Evolutionary conservation across 2,888 invertebrate genomes (phyloP).

Genomic region (Eupithecia dodoneata): DNA sequence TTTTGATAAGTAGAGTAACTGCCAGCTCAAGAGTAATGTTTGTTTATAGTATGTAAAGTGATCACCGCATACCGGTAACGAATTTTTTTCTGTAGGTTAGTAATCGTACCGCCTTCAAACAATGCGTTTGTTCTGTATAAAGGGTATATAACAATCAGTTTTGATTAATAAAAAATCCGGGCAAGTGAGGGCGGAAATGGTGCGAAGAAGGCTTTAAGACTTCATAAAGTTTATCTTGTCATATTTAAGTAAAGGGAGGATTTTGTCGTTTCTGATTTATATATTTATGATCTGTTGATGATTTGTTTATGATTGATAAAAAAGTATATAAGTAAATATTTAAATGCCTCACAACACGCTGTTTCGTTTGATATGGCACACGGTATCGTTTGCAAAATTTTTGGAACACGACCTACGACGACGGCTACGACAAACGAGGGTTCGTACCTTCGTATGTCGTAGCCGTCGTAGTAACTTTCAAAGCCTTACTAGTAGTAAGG

Average conservation of each 20-base stretch:
- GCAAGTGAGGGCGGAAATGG: not conserved
- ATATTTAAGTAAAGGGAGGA: not conserved
- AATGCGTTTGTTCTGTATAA: not conserved
- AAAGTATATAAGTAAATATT: not conserved
- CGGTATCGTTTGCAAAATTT: not conserved
- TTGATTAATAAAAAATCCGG: not conserved
- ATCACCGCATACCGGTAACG: constrained; percentile 3
- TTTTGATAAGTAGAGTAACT: constrained; percentile 10
- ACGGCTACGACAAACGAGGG: not conserved
- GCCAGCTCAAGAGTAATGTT: constrained; percentile 14
- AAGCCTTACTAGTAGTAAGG: no score
- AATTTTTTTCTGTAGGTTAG: not conserved
- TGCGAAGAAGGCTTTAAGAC: not conserved
- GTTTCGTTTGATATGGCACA: not conserved
- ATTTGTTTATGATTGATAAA: not conserved
- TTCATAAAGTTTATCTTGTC: not conserved
- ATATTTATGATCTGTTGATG: not conserved
- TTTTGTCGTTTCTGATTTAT: not conserved
- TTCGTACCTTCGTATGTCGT: no score
- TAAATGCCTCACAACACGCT: not conserved
- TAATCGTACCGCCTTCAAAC: not conserved
- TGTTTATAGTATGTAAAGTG: constrained; percentile 20
- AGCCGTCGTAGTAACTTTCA: no score
- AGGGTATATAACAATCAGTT: not conserved
- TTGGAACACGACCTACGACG: not conserved